phyloP scores from a whole-genome alignment of 2,888 invertebrate species.

The Rhogogaster chlorosoma region DNA sequence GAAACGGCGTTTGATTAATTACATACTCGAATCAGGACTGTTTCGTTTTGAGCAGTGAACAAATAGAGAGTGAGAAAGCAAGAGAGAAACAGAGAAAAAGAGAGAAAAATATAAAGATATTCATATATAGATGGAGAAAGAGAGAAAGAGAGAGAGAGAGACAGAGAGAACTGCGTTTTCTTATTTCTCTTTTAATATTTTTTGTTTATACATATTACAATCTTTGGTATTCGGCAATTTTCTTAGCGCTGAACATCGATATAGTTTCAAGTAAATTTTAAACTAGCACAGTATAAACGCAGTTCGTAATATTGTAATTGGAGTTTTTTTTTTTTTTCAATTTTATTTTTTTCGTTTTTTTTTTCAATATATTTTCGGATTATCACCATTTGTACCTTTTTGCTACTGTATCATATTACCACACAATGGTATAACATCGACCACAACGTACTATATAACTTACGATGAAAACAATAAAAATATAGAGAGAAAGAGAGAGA shows the following conservation, averaged over 20 bases:
- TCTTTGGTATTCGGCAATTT: slow-evolving; percentile 39
- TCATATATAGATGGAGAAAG: background rate
- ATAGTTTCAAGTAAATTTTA: slow-evolving; percentile 3
- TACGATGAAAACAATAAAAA: background rate
- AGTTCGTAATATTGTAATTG: slow-evolving; percentile 54
- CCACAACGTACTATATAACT: background rate
- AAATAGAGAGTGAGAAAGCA: background rate
- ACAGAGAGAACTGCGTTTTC: slow-evolving; percentile 25
- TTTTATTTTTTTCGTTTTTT: background rate
- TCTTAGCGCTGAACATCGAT: slow-evolving; percentile 23
- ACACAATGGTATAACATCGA: slow-evolving; percentile 35
- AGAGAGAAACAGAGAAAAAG: background rate
- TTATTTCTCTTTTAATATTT: slow-evolving; percentile 19
- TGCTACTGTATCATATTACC: slow-evolving; percentile 56
- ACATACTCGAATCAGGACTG: background rate
- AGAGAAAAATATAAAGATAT: background rate
- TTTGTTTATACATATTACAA: slow-evolving; percentile 31
- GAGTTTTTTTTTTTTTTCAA: background rate
- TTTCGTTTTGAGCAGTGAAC: slow-evolving; percentile 26
- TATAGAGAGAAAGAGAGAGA: background rate
- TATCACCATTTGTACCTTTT: slow-evolving; percentile 65
- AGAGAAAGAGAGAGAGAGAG: background rate
- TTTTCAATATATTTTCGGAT: background rate
- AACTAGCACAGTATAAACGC: slow-evolving; percentile 54
- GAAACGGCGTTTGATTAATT: background rate